Conservation (phyloP, 2,113 vertebrate genomes). For the Tetrao urogallus region DNA sequence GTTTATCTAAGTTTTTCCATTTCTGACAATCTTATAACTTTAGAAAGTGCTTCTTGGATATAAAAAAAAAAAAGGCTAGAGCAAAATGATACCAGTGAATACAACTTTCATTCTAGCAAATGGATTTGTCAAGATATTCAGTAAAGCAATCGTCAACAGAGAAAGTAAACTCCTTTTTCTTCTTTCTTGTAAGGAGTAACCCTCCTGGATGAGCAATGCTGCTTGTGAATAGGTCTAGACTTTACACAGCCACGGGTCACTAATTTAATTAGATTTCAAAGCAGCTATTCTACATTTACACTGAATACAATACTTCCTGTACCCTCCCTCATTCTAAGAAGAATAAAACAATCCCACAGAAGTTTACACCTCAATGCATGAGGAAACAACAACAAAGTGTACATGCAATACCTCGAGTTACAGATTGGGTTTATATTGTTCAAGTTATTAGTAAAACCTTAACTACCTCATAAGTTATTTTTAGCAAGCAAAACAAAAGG, state of each 20-base stretch:
- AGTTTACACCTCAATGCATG: conserved; percentile 73
- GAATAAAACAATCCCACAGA: conserved; percentile 67
- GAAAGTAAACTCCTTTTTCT: conserved; percentile 2
- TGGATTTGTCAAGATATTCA: conserved; percentile 2
- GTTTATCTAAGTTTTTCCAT: neutral
- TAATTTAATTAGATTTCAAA: conserved; percentile 80
- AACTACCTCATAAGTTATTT: conserved; percentile 56
- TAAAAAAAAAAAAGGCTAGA: neutral
- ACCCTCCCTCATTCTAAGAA: conserved; percentile 55
- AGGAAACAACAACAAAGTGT: conserved; percentile 72
- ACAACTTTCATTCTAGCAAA: neutral
- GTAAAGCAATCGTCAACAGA: neutral
- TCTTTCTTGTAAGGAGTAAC: conserved; percentile 24
- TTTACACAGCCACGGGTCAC: conserved; percentile 72
- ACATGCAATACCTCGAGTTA: conserved; percentile 44
- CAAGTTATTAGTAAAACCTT: conserved; percentile 53
- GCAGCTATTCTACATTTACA: conserved; percentile 70
- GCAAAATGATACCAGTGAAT: neutral
- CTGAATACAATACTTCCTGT: conserved; percentile 75
- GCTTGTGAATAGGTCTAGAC: conserved; percentile 72
- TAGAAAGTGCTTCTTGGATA: neutral
- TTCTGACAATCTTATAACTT: neutral
- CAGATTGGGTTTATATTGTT: conserved; percentile 44
- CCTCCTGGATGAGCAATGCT: conserved; percentile 32
- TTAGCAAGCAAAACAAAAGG: conserved; percentile 44